Conservation (phyloP, 2,888 invertebrate species). For the Eupithecia inturbata region DNA sequence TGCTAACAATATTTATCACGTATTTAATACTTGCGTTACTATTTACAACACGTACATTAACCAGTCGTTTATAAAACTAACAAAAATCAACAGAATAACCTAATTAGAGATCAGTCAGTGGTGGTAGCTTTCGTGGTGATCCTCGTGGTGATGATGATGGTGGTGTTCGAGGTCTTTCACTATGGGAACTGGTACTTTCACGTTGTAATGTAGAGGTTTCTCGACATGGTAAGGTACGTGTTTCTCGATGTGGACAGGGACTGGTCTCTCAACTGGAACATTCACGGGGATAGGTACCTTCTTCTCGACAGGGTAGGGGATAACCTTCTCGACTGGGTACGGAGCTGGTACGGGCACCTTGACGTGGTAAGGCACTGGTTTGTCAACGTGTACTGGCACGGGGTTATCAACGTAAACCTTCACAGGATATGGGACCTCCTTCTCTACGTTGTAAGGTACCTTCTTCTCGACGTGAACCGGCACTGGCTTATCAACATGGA, state of each 20-base stretch:
- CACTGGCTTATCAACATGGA: constrained; percentile 87
- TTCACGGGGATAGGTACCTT: constrained; percentile 87
- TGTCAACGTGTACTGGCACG: constrained; percentile 90
- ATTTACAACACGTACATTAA: constrained; percentile 70
- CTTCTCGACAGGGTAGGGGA: constrained; percentile 87
- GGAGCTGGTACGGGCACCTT: constrained; percentile 89
- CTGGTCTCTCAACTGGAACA: constrained; percentile 85
- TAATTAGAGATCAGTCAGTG: constrained; percentile 82
- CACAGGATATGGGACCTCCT: constrained; percentile 88
- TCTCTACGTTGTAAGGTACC: constrained; percentile 90
- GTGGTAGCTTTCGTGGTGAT: constrained; percentile 54
- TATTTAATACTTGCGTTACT: constrained; percentile 80
- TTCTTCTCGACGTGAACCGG: constrained; percentile 89
- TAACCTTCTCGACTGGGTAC: constrained; percentile 87
- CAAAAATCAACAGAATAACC: constrained; percentile 81
- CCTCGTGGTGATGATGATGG: constrained; percentile 59
- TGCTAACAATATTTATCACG: constrained; percentile 59
- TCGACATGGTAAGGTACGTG: constrained; percentile 87
- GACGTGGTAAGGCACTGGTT: constrained; percentile 90
- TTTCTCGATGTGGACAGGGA: constrained; percentile 86
- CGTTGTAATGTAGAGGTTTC: constrained; percentile 87
- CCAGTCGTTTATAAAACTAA: constrained; percentile 70
- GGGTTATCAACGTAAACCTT: constrained; percentile 88
- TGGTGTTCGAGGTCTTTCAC: constrained; percentile 73
- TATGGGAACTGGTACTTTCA: constrained; percentile 88